Evolutionary conservation across 1,140 invertebrate genomes (phyloP).

Genomic region (Palaemon carinicauda): DNA sequence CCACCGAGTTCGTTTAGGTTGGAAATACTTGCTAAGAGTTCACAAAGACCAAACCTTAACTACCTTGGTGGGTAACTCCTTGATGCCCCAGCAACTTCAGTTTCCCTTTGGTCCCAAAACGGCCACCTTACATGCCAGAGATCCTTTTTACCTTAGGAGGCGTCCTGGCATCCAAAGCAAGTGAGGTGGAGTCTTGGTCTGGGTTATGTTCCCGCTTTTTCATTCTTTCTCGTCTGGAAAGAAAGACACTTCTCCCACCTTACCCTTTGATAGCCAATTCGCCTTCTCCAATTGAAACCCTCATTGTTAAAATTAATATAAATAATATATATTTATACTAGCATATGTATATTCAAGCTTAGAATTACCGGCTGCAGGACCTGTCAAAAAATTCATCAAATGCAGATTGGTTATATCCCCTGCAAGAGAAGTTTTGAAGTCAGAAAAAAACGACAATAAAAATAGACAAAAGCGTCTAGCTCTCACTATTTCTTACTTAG

Average conservation of each 20-base stretch:
- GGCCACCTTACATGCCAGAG: slow-evolving; percentile 7
- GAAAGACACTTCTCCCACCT: not conserved
- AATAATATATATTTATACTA: not conserved
- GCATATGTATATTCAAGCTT: not conserved
- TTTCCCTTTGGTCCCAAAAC: slow-evolving; percentile 5
- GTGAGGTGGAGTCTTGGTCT: not conserved
- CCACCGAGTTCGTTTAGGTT: slow-evolving; percentile 38
- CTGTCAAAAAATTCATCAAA: no score
- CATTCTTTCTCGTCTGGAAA: not conserved
- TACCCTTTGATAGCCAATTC: no score
- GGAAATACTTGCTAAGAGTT: not conserved
- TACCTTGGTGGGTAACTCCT: slow-evolving; percentile 28
- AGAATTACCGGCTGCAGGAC: no score
- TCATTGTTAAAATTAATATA: not conserved
- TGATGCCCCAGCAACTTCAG: slow-evolving; percentile 34
- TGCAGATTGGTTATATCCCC: no score
- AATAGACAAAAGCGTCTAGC: not conserved
- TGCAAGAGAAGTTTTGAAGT: no score
- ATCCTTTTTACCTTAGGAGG: not conserved
- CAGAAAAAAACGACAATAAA: no score
- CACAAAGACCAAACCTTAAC: slow-evolving; percentile 11
- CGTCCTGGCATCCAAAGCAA: not conserved
- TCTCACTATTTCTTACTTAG: not conserved
- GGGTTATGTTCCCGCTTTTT: not conserved
- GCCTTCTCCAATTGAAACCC: not conserved